phyloP scores from a whole-genome alignment of 2,888 invertebrate species.

The Branchipolynoe longqiensis region DNA sequence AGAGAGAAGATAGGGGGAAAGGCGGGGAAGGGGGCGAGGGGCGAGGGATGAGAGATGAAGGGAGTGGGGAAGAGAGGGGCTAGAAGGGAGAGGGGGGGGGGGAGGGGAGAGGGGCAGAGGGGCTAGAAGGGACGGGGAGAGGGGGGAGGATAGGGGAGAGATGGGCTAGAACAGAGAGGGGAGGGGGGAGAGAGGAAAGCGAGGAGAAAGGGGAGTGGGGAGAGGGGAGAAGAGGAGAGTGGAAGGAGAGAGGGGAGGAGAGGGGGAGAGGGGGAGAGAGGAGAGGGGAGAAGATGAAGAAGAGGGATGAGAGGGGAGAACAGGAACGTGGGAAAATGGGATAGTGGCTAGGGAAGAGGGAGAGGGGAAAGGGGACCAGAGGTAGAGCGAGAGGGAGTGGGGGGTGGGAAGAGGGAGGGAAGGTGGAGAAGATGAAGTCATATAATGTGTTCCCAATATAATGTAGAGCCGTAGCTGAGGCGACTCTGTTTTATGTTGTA shows the following conservation, averaged over 20 bases:
- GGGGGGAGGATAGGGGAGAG: background rate
- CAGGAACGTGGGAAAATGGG: background rate
- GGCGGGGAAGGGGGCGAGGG: background rate
- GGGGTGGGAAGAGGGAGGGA: background rate
- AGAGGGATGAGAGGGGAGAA: background rate
- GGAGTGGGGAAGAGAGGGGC: background rate
- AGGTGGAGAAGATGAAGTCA: background rate
- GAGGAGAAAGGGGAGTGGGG: background rate
- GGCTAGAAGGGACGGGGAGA: background rate
- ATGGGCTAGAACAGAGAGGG: background rate
- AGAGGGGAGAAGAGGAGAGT: background rate
- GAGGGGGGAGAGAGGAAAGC: background rate
- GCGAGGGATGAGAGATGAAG: background rate
- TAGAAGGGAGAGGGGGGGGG: background rate
- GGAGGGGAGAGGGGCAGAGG: background rate
- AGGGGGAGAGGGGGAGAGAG: background rate
- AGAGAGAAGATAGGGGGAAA: background rate
- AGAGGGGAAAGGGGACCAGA: background rate
- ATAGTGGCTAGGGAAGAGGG: background rate
- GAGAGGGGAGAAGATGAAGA: background rate
- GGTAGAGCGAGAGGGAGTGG: background rate
- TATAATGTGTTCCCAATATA: no score
- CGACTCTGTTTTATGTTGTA: no score
- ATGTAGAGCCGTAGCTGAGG: no score
- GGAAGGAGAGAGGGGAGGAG: background rate